Base-by-base conservation (phyloP, 2,888 invertebrate species). In the Amphimallon solstitiale region DNA sequence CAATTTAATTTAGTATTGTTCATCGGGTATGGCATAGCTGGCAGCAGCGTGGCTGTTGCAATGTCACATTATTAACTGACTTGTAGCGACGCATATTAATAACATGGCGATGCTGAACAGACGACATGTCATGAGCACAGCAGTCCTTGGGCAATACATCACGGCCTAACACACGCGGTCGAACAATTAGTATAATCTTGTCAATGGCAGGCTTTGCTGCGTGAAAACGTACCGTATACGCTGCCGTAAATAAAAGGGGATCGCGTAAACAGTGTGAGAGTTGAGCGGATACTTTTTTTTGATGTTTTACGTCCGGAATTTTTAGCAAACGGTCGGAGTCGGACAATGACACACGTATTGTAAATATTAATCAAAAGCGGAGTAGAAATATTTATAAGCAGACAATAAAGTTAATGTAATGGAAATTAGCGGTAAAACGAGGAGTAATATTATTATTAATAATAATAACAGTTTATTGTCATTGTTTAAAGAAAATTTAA, bases 131-230 rank as follows among this genome's bases (percentile, higher is more conserved):
- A 56, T 40, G 23, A 56, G 23, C 56, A 56, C 56, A 14, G 23
- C 14, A 43, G 56, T 56, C 56, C 56, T 56, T 23, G 40, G 56
- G 56, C 56, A 56, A 56, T 56, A 56, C 56, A 56, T 56, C 56
- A 56, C 40, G 14, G 35, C 40, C 56, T 56, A 56, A 56, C 56
- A 56, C 40, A 56, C 40, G 21, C 56, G 56, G 23, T 12, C 40
- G 56, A 43, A 56, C 56, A 56, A 56, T 56, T 56, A 56, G 56
- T 56, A 56, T 56, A 56, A 56, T 56, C 56, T 56, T 56, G 56
- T 56, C 56, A 56, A 56, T 40, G 23, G 23, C 56, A 56, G 56
- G 56, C 19, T 46, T 15, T 19, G 15, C 46, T 15, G 46, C 29
- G 10, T 21, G 46, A 15, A 19, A 17, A 46, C 15, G 19, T 46